Conservation (phyloP, 2,797 vertebrate species). For the Columba guinea region DNA sequence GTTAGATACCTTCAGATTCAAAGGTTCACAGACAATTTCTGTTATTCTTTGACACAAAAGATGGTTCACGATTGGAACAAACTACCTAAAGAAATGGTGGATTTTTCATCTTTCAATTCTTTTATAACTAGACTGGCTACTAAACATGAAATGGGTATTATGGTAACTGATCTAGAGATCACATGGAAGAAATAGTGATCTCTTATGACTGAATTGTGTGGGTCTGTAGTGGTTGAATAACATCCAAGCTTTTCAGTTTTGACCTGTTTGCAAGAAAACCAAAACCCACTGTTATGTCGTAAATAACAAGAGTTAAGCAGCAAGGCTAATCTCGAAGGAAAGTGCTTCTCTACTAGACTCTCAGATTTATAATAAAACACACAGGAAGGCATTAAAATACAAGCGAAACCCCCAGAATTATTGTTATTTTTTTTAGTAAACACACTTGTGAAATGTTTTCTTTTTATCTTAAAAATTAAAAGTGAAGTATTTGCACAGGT, state of each 20-base stretch:
- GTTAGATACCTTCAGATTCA: background rate
- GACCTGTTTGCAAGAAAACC: background rate
- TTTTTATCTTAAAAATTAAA: background rate
- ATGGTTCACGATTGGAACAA: background rate
- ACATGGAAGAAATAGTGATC: background rate
- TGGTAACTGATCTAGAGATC: background rate
- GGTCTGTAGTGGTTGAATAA: background rate
- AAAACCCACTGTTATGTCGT: background rate
- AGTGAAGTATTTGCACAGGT: background rate
- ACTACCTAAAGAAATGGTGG: background rate
- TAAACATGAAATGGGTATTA: background rate
- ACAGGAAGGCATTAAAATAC: background rate
- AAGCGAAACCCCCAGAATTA: background rate
- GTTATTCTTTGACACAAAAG: conserved; percentile 14
- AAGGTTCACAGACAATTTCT: background rate
- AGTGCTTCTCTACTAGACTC: background rate
- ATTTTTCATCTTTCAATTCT: background rate
- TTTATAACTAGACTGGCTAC: background rate
- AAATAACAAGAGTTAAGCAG: background rate
- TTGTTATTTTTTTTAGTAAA: background rate
- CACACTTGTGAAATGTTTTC: background rate
- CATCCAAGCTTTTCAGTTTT: background rate
- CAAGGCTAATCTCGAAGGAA: background rate
- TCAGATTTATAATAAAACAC: background rate
- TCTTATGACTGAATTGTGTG: background rate